These are phyloP conservation scores for Cetonia aurata DNA, from an alignment of 2,888 invertebrate species.

Conservation along the genomic window DNA sequence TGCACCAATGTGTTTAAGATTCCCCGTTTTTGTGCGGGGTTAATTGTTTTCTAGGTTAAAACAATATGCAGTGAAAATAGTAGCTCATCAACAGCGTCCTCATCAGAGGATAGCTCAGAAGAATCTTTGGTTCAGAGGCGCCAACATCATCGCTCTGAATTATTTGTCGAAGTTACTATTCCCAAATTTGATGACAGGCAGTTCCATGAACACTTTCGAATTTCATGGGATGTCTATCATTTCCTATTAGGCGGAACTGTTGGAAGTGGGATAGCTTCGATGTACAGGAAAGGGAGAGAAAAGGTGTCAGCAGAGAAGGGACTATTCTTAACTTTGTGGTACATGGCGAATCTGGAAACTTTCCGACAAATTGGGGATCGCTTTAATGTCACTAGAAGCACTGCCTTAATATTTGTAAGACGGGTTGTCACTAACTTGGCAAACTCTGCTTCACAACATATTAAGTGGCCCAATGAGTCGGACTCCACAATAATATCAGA, in stretches of 20 bases:
- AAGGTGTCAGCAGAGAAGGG: neutral
- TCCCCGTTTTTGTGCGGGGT: too few species aligned
- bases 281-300: neutral
- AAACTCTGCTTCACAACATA: neutral
- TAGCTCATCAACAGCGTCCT: too few species aligned
- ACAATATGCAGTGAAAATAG: too few species aligned
- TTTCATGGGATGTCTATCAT: neutral
- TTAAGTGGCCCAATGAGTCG: neutral
- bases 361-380: slow-evolving; percentile 6
- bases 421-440: neutral
- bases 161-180: neutral
- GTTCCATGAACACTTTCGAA: neutral
- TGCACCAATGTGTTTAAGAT: too few species aligned
- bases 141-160: neutral
- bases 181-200: neutral
- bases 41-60: too few species aligned
- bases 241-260: neutral
- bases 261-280: neutral
- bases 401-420: neutral
- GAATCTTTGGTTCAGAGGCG: neutral
- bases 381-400: slow-evolving; percentile 7
- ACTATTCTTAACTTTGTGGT: neutral
- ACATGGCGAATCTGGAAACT: neutral
- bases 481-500: neutral
- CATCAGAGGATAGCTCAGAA: too few species aligned